Evolutionary conservation across 1,140 invertebrate genomes (phyloP).

Genomic region (Bombyx mori): ASM3026992v2 NC_085119.1:6514501-6515000

Average conservation of each 20-base stretch:
- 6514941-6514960: slow-evolving; percentile 72
- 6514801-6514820: slow-evolving; percentile 74
- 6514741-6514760: slow-evolving; percentile 63
- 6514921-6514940: slow-evolving; percentile 71
- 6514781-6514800: slow-evolving; percentile 66
- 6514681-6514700: too few species aligned
- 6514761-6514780: slow-evolving; percentile 68
- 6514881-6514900: slow-evolving; percentile 12
- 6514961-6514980: slow-evolving; percentile 74
- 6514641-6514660: slow-evolving; percentile 82
- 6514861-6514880: slow-evolving; percentile 5
- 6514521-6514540: slow-evolving; percentile 78
- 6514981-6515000: slow-evolving; percentile 73
- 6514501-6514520: slow-evolving; percentile 85
- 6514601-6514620: slow-evolving; percentile 92
- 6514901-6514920: slow-evolving; percentile 6
- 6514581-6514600: slow-evolving; percentile 85
- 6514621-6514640: slow-evolving; percentile 86
- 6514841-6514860: slow-evolving; percentile 70
- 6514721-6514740: slow-evolving; percentile 39
- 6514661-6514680: slow-evolving; percentile 7
- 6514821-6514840: slow-evolving; percentile 78
- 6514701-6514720: background rate
- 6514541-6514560: slow-evolving; percentile 75
- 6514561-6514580: slow-evolving; percentile 76